Base-by-base conservation (phyloP, 2,113 vertebrate species). In the Nyctibius bracteatus region DNA sequence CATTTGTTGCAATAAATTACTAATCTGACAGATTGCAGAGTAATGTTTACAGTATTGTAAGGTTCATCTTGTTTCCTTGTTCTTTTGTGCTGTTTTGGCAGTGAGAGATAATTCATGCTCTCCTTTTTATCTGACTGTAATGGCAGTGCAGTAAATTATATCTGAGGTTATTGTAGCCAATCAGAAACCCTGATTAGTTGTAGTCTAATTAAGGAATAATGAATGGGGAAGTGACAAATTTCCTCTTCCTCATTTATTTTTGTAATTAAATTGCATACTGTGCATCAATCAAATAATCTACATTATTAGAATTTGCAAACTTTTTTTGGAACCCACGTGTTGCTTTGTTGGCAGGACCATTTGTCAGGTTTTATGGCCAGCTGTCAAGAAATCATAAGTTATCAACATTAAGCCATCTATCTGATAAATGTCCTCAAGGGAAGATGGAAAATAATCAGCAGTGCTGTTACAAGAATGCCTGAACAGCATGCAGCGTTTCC, bases 181-280 rank as follows among this genome's bases (percentile, higher is more conserved):
- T 97, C 92, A 92, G 81, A 84, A 94, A 68, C 22, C 30, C 77
- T 97, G 94, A 97, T 97, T 96, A 97, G 47, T 68, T 93, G 85
- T 79, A 92, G 86, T 87, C 74, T 96, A 94, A 98, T 97, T 96
- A 97, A 66, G 49, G 63, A 96, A 96, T 96, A 97, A 97, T 97
- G 72, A 95, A 97, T 95, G 73, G 33, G 95, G 91, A 97, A 97
- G 79, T 87, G 82, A 94, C 81, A 97, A 87, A 95, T 97, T 94
- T 97, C 97, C 94, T 86, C 90, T 95, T 97, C 89, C 87, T 95
- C 79, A 46, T 92, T 92, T 96, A 92, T 92, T 93, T 90, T 91
- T 88, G 46, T 85, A 97, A 97, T 97, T 97, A 96, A 94, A 96
- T 94, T 92, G 68, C 92, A 93, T 88, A 83, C 63, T 74, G 75